Percentiles rank a stretch among this genome's conserved stretches.
Evolutionary conservation across 1,140 invertebrate genomes (phyloP).

Genomic region (Polypedilum pembai): DNA sequence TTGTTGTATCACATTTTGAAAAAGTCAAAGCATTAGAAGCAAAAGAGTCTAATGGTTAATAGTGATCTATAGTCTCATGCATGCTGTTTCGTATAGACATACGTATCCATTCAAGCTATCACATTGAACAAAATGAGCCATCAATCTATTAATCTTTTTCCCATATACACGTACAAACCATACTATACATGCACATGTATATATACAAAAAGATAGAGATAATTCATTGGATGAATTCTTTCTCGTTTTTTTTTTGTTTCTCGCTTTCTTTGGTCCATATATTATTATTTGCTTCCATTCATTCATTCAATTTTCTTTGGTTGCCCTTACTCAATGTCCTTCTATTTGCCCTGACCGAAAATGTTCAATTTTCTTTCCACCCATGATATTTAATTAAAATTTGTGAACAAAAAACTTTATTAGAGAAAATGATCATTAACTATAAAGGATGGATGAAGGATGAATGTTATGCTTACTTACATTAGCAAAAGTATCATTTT

Average conservation of each 20-base stretch:
- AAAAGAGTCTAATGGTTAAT: neutral
- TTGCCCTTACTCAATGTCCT: neutral
- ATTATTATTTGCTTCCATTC: slow-evolving; percentile 6
- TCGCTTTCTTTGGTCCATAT: neutral
- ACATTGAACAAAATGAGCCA: slow-evolving; percentile 22
- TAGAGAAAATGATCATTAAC: neutral
- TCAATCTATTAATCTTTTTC: slow-evolving; percentile 26
- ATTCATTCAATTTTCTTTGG: neutral
- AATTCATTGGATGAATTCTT: neutral
- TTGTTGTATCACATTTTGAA: neutral
- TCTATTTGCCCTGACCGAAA: neutral
- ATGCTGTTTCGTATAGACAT: neutral
- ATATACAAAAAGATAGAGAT: neutral
- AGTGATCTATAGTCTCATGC: neutral
- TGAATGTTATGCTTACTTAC: neutral
- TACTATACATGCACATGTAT: neutral
- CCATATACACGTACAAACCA: neutral
- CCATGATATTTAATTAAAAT: slow-evolving; percentile 14
- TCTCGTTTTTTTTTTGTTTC: neutral
- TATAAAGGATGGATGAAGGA: neutral
- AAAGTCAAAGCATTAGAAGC: neutral
- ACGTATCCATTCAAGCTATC: neutral
- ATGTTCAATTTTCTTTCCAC: neutral
- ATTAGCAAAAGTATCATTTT: neutral
- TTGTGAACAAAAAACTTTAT: neutral